Evolutionary conservation across 1,140 invertebrate genomes (phyloP), one percentile per base, ranked within the genome.

Genomic region (Listronotus bonariensis): DNA sequence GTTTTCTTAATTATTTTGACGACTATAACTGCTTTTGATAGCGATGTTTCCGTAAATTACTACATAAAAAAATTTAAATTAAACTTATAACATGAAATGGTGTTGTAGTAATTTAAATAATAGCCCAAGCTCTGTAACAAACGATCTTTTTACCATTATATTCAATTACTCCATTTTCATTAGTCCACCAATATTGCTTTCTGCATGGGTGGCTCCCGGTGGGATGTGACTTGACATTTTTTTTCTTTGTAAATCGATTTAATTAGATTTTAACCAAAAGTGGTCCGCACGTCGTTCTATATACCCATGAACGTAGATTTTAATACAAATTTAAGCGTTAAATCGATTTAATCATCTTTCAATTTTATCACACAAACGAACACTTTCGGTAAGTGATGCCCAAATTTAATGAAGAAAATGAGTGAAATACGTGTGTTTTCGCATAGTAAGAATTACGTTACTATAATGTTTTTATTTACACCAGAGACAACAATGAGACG

Each of bases 131-230:
- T 4, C 3, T 36, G 8, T 36, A 36, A 36, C 8, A 36, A 9
- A 36, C 3, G 8, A 9, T 3, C 11, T 9, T 12, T 36, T 12
- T 36, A 36, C 7, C 34, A 26, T 26, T 26, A 26, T 26, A 26
- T 26, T 26, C 20, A 26, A 26, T 26, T 36, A 36, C 34, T 36
- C 34, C 34, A 36, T 36, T 36, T 36, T 36, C 18, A 26, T 48
- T 26, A 18, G 2, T 26, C 4, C 18, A 12, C 1, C 1, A 9
- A 48, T 26, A 48, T 20, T 48, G 45, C 42, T 58, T 46, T 58
- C 55, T 46, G 55, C 55, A n/a, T 58, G 55, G 55, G 55, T 58
- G 55, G 55, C 26, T 58, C 26, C 15, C 32, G 14, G 14, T 12
- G 15, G 31, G 43, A 58, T 58, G 17, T 58, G 55, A 58, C 43